A percentile compares a stretch with the other conserved stretches of the same genome.
Evolutionary conservation across 2,797 vertebrate species (phyloP).

Genomic region (Pseudochirops corinnae): DNA sequence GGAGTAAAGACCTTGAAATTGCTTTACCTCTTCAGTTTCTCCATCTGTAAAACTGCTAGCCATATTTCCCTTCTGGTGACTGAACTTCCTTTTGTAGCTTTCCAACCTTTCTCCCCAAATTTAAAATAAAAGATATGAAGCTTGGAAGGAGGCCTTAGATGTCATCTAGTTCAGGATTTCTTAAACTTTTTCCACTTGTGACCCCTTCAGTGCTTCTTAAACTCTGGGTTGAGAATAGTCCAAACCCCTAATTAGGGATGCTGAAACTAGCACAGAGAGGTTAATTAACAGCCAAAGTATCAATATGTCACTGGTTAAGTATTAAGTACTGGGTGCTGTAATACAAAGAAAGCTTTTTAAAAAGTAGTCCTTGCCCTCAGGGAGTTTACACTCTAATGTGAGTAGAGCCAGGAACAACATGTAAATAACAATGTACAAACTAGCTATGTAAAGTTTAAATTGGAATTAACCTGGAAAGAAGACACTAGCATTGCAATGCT

Average conservation of each 20-base stretch:
- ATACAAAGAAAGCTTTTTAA: background rate
- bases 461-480: background rate
- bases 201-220: no score
- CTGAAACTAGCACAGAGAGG: background rate
- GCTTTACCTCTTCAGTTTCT: background rate
- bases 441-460: background rate
- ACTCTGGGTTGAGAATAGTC: background rate
- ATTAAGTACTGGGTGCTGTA: background rate
- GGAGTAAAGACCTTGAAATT: background rate
- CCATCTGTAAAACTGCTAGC: background rate
- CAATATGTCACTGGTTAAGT: background rate
- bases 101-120: background rate
- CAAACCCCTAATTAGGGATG: background rate
- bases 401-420: background rate
- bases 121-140: background rate
- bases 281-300: background rate
- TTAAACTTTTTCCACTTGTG: no score
- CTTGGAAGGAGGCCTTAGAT: background rate
- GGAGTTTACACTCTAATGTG: background rate
- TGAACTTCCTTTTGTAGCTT: background rate
- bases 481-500: background rate
- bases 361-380: background rate
- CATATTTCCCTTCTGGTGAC: background rate
- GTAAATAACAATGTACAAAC: background rate
- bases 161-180: background rate